These are phyloP conservation scores for Sebastes paucispinis DNA, from an alignment of 2,797 vertebrate species.

Conservation along the genomic window DNA sequence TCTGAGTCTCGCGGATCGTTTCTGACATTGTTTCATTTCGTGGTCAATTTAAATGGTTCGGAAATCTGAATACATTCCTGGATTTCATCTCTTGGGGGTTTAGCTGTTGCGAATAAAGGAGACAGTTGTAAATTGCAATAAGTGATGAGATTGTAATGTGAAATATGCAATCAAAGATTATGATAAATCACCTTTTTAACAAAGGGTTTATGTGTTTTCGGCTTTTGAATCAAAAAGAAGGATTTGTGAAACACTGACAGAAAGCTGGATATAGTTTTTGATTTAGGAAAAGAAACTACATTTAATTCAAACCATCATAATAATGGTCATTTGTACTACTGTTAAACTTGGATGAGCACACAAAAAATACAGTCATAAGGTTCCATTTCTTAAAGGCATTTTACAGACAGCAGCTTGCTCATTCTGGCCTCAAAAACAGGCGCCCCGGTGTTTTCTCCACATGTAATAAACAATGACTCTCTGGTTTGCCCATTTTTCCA, in stretches of 20 bases:
- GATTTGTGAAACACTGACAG: neutral
- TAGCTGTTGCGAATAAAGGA: neutral
- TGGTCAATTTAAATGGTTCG: neutral
- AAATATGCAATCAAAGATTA: neutral
- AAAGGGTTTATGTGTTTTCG: neutral
- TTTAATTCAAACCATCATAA: neutral
- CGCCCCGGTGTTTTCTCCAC: conserved; percentile 24
- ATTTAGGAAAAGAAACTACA: too few relatives aligned
- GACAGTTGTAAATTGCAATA: neutral
- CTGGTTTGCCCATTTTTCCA: conserved; percentile 47
- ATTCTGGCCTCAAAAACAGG: neutral
- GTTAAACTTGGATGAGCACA: conserved; percentile 3
- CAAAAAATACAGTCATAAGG: neutral
- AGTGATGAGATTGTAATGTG: neutral
- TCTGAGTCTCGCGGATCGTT: neutral
- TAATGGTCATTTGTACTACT: neutral
- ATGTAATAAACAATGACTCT: conserved; percentile 51
- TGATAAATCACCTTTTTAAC: neutral
- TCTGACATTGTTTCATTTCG: conserved; percentile 10
- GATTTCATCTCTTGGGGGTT: neutral
- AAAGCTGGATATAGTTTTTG: too few relatives aligned
- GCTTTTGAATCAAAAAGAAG: neutral
- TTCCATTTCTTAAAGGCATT: conserved; percentile 18
- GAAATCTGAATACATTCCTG: neutral
- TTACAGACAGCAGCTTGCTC: neutral